Evolutionary conservation across 2,113 vertebrate genomes (phyloP).

Genomic region (Istiophorus platypterus): DNA sequence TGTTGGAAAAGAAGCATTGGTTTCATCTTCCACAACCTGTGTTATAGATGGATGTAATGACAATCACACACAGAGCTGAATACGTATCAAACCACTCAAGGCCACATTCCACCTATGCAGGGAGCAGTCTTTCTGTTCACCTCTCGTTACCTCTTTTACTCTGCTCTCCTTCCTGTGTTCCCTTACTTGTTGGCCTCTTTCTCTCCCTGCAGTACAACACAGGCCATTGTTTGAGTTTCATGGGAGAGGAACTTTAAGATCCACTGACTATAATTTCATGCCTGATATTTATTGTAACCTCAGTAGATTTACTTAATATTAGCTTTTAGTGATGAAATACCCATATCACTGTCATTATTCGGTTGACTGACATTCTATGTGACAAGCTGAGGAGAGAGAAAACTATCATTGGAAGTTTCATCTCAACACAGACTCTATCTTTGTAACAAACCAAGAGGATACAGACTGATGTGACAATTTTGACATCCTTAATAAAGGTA

Average conservation of each 20-base stretch:
- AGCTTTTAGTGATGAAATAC: conserved; percentile 32
- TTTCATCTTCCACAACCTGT: conserved; percentile 17
- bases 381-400: neutral
- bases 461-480: neutral
- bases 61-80: conserved; percentile 25
- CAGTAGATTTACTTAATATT: conserved; percentile 51
- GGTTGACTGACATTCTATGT: conserved; percentile 5
- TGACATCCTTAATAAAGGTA: neutral
- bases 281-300: conserved; percentile 48
- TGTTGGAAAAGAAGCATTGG: neutral
- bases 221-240: conserved; percentile 69
- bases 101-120: conserved; percentile 16
- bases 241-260: conserved; percentile 69
- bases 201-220: conserved; percentile 48
- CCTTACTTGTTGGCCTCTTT: conserved; percentile 19
- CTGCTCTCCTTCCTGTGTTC: conserved; percentile 24
- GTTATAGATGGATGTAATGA: conserved; percentile 27
- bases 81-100: conserved; percentile 14
- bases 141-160: neutral
- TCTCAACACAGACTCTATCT: conserved; percentile 6
- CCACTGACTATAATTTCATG: conserved; percentile 70
- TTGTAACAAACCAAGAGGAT: neutral
- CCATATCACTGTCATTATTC: conserved; percentile 2
- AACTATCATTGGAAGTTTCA: neutral
- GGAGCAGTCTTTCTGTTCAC: conserved; percentile 21